phyloP scores from a whole-genome alignment of 2,797 vertebrate species.

The Eupleurogrammus muticus region DNA sequence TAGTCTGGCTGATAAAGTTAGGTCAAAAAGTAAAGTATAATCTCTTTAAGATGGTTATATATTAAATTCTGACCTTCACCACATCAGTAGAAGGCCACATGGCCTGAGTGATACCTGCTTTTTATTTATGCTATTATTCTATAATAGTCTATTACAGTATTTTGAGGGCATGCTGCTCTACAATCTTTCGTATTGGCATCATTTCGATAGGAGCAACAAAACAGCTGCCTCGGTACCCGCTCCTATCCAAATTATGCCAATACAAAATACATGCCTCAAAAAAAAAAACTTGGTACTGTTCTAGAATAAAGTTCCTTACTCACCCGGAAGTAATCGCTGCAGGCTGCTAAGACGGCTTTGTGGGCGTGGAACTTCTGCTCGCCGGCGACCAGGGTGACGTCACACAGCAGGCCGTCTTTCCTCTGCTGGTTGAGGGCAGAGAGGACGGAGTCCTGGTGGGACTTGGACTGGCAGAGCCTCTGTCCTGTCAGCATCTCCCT shows the following conservation, averaged over 20 bases:
- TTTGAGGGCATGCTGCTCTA: no score
- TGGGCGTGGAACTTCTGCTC: conserved; percentile 98
- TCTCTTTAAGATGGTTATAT: conserved; percentile 30
- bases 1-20: no score
- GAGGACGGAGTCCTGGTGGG: conserved; percentile 94
- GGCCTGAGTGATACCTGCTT: conserved; percentile 32
- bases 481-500: conserved; percentile 98
- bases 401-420: conserved; percentile 94
- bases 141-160: background rate
- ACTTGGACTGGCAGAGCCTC: conserved; percentile 96
- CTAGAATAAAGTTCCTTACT: conserved; percentile 66
- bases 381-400: conserved; percentile 94
- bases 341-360: conserved; percentile 95
- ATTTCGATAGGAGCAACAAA: no score
- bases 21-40: background rate
- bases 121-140: conserved; percentile 31
- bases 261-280: no score
- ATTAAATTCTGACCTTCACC: conserved; percentile 40
- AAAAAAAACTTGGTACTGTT: no score
- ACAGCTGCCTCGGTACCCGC: no score
- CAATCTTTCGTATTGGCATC: no score
- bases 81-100: conserved; percentile 25
- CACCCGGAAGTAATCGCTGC: conserved; percentile 98
- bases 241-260: no score
- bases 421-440: conserved; percentile 97